Evolutionary conservation across 35 echinoderm and acorn worm species (phyloP).

Genomic region (Heliocidaris erythrogramma): DNA sequence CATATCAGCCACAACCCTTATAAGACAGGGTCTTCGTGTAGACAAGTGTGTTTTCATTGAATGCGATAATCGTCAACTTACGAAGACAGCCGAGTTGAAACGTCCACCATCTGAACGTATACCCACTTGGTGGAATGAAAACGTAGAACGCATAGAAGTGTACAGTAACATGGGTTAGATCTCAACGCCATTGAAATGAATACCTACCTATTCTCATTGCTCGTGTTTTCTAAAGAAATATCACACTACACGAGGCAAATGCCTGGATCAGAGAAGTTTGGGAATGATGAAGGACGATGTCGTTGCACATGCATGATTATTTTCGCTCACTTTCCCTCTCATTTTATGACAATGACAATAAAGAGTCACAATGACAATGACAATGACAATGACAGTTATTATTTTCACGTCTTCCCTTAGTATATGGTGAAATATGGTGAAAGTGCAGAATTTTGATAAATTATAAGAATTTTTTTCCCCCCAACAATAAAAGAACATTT

Average conservation of each 20-base stretch:
- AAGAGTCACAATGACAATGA: background rate
- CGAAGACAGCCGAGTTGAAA: background rate
- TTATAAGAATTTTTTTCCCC: too few species aligned
- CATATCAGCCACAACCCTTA: too few species aligned
- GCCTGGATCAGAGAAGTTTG: background rate
- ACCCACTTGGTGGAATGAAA: background rate
- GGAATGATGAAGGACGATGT: background rate
- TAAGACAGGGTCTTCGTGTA: too few species aligned
- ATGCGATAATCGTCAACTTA: background rate
- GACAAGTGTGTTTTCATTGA: too few species aligned
- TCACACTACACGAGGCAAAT: background rate
- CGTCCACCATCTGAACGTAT: background rate
- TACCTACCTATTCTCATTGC: background rate
- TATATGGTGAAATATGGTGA: too few species aligned
- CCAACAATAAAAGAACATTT: too few species aligned
- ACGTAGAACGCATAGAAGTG: background rate
- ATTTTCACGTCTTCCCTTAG: too few species aligned
- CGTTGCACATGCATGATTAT: background rate
- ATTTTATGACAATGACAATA: background rate
- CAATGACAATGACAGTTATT: background rate
- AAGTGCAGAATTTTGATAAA: too few species aligned
- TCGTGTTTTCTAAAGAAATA: background rate
- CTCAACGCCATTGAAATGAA: background rate
- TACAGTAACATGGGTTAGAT: background rate
- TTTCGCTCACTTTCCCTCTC: background rate